Percentiles rank a stretch among this genome's conserved stretches.
Evolutionary conservation across 2,797 vertebrate species (phyloP).

Genomic region (Muscicapa comitata): DNA sequence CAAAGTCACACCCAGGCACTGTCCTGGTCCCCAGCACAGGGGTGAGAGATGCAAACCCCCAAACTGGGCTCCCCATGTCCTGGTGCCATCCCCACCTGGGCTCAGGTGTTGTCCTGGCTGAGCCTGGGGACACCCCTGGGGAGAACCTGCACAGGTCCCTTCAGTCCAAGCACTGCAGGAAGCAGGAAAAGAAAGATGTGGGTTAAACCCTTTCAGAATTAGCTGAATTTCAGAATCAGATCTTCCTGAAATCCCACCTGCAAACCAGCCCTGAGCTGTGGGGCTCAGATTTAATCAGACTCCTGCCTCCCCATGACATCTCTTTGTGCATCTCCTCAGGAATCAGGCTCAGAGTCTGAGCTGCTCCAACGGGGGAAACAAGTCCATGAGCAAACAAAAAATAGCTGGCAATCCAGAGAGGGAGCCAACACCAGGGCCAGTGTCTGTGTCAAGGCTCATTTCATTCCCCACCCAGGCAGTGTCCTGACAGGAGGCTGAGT

Average conservation of each 20-base stretch:
- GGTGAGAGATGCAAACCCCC: fast-evolving
- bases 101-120: not conserved
- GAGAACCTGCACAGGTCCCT: not conserved
- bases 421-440: not conserved
- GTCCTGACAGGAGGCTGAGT: conserved; percentile 80
- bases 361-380: not conserved
- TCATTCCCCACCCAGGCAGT: conserved; percentile 72
- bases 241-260: conserved; percentile 10
- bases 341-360: not conserved
- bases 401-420: not conserved
- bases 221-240: not conserved
- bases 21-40: fast-evolving
- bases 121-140: not conserved
- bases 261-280: not conserved
- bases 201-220: not conserved
- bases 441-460: conserved; percentile 65
- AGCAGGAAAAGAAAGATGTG: not conserved
- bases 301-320: not conserved
- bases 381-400: not conserved
- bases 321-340: not conserved
- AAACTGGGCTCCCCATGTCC: fast-evolving
- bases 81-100: not conserved
- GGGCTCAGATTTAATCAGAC: not conserved
- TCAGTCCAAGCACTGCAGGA: not conserved
- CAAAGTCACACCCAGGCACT: fast-evolving